Base-by-base conservation (phyloP, 2,888 invertebrate genomes). In the Xylota sylvarum region DNA sequence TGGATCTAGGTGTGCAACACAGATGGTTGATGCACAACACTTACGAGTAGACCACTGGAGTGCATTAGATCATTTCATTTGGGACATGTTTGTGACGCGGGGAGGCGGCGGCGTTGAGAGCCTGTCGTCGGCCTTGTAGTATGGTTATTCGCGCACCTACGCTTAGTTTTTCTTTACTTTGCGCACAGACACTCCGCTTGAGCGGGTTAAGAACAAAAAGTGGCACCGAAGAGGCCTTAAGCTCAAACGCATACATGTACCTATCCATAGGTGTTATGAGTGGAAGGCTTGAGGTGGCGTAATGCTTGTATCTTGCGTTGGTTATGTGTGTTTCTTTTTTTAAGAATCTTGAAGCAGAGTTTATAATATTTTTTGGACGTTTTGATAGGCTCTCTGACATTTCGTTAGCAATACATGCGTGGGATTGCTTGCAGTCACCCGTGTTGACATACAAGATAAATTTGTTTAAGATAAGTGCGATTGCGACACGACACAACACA, bases 391-490 rank as follows among this genome's bases (percentile, higher is more conserved):
- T 73, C 77, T 73, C 62, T 73, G 82, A 81, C 82, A 82, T 81
- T 86, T 81, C n/a, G 76, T 17, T 62, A 46, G 60, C 55, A 30
- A 76, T 19, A 77, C 77, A 73, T 60, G 86, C 64, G 86, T 86
- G 77, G 86, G 86, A 73, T 43, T 60, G 52, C 43, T 43, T 60
- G 52, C 43, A 56, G 55, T 62, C 46, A 37, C n/a, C n/a, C n/a
- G 72, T 81, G 85, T 81, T 81, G 85, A 85, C 85, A 64, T 35
- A 58, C 40, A 55, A 70, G 85, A 85, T 85, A 85, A 81, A 81
- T 85, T 85, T 85, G 76, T 85, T 85, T 85, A 76, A 81, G 85
- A 85, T 85, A 85, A 85, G 80, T 85, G 65, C 76, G 85, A 85
- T 85, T 80, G 74, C 85, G 70, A 60, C 76, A 76, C 79, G 67